Base-by-base conservation (phyloP, 2,888 invertebrate genomes). In the Apodemia zela region DNA sequence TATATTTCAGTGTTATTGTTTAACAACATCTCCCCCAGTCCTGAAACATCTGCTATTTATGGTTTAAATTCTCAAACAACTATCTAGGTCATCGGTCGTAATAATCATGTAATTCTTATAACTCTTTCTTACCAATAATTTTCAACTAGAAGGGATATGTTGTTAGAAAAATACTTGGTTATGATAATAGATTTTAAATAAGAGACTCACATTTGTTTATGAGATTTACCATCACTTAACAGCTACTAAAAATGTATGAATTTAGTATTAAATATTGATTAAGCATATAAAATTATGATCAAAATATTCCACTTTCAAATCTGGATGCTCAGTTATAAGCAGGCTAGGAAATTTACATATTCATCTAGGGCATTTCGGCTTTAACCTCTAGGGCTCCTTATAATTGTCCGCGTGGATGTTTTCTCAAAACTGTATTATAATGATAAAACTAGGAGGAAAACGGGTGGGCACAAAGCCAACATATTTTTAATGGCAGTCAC, bases 381-480 rank as follows among this genome's bases (percentile, higher is more conserved):
- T 77, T 84, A 87, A 86, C 87, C 86, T 84, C 81, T 70, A 81
- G 80, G 79, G 79, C 81, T 82, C 80, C 75, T 79, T 81, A 81
- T 71, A 79, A 80, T 78, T 82, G 80, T 79, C 80, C 85, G 79
- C 85, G 81, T 87, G 84, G 77, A 78, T 81, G 73, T 82, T 80
- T 82, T 77, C 76, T 73, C 76, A 77, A 84, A 87, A 79, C 77
- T 70, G 74, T 80, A 78, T 82, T 78, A 73, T 71, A 83, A 80
- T 84, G 79, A 78, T 81, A 80, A 82, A 71, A 72, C 80, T 81
- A 81, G 77, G 77, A 85, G 85, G 87, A 85, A 89, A 89, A 88
- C 78, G 84, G 87, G 84, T 90, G 90, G 91, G 91, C 91, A 91
- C 87, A 85, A 84, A 89, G 90, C 90, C 91, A 91, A 89, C 81